These are phyloP conservation scores for Helicolenus hilgendorfi DNA, from an alignment of 2,797 vertebrate species.

Conservation along the genomic window DNA sequence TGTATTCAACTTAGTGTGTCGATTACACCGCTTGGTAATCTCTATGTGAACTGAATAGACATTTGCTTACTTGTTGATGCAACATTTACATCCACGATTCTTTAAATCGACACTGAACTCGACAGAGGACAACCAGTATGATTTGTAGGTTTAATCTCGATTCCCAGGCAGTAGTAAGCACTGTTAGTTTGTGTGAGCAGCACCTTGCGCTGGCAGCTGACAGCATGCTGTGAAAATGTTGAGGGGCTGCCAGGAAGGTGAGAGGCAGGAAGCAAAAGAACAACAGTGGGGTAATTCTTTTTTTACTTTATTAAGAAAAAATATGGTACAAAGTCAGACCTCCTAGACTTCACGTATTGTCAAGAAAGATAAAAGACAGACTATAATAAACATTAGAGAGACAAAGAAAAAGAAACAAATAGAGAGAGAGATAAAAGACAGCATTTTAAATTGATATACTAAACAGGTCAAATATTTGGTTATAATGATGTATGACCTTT, in stretches of 20 bases:
- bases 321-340: not conserved
- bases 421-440: too few relatives aligned
- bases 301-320: too few relatives aligned
- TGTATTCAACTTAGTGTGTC: not conserved
- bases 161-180: not conserved
- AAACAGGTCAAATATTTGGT: not conserved
- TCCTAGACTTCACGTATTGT: not conserved
- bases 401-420: rapidly evolving
- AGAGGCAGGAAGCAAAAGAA: constrained; percentile 42
- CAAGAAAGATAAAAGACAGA: rapidly evolving
- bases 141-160: not conserved
- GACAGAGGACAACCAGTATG: not conserved
- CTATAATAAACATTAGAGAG: too few relatives aligned
- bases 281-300: not conserved
- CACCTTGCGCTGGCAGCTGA: constrained; percentile 32
- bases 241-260: constrained; percentile 48
- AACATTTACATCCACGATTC: not conserved
- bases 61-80: not conserved
- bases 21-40: too few relatives aligned
- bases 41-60: too few relatives aligned
- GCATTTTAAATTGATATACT: too few relatives aligned
- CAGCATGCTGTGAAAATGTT: constrained; percentile 34
- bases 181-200: constrained; percentile 23
- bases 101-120: not conserved
- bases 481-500: not conserved